Base-by-base conservation (phyloP, 1,140 invertebrate genomes). In the Lutraria rhynchaena region DNA sequence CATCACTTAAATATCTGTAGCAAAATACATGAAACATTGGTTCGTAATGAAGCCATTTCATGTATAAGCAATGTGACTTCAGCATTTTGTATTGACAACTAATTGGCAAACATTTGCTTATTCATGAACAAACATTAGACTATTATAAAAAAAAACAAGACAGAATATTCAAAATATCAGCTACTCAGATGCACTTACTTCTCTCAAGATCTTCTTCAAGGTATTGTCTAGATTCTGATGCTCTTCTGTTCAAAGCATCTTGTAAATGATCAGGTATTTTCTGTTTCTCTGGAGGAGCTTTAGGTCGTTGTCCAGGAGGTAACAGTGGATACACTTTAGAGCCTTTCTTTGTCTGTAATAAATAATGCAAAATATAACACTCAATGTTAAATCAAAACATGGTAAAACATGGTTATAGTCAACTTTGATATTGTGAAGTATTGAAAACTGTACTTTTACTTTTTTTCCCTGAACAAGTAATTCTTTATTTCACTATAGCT, bases 141-240 rank as follows among this genome's bases (percentile, higher is more conserved):
- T 13, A n/a, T n/a, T n/a, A n/a, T n/a, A 49, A 49, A 49, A 49
- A 49, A n/a, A 49, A 49, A 49, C 11, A 11, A 49, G n/a, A 49
- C 11, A 49, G 46, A n/a, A 13, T 13, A 49, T 49, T 49, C 46
- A 13, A 49, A 13, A 24, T 15, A n/a, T n/a, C n/a, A n/a, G n/a
- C n/a, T n/a, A n/a, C n/a, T n/a, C n/a, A 37, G n/a, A 53, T 35
- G 19, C 13, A 78, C 84, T 75, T 86, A 90, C 89, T 87, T 85
- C 84, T 82, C 33, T 65, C 69, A n/a, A 88, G 81, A 51, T 89
- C 86, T 74, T 87, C 70, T 29, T 90, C 87, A 53, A 90, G 74
- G 15, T 85, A 84, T 37, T 81, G 65, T 31, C 82, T 73, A 15
- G 87, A 84, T 17, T 83, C 35, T n/a, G 63, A 60, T 65, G 71